Percentiles rank a stretch among this genome's conserved stretches.
Evolutionary conservation across 2,797 vertebrate species (phyloP).

Genomic region (Scolopax rusticola): DNA sequence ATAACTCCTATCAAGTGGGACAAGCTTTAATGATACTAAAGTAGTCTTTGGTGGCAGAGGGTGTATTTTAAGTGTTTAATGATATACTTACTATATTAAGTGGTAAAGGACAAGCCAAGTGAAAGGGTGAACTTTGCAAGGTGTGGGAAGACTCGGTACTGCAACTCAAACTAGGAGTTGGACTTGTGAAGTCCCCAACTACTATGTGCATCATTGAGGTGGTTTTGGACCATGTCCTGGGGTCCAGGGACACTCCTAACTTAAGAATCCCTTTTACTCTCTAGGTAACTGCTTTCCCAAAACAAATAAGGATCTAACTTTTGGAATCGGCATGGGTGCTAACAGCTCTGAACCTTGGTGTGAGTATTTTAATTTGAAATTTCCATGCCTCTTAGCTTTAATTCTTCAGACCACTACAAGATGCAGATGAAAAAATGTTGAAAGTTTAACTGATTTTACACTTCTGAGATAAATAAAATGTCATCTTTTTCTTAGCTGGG

Average conservation of each 20-base stretch:
- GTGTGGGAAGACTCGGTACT: background rate
- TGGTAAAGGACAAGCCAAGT: background rate
- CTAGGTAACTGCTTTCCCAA: background rate
- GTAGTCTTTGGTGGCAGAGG: background rate
- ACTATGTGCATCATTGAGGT: accelerated
- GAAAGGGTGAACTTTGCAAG: background rate
- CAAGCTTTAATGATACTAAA: background rate
- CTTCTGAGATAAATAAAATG: background rate
- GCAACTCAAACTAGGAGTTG: background rate
- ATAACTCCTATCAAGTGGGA: background rate
- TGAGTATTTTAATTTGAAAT: background rate
- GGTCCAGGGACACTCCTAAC: background rate
- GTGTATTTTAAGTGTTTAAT: background rate
- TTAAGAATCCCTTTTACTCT: background rate
- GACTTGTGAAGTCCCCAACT: background rate
- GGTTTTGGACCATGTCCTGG: background rate
- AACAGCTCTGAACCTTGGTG: background rate
- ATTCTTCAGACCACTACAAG: background rate
- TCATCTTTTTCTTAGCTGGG: background rate
- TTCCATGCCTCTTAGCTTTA: background rate
- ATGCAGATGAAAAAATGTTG: accelerated
- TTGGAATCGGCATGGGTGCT: accelerated
- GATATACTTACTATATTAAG: background rate
- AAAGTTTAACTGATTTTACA: background rate
- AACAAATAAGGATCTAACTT: background rate